Conservation (phyloP, 2,888 invertebrate genomes). For the Orthonychiurus folsomi region DNA sequence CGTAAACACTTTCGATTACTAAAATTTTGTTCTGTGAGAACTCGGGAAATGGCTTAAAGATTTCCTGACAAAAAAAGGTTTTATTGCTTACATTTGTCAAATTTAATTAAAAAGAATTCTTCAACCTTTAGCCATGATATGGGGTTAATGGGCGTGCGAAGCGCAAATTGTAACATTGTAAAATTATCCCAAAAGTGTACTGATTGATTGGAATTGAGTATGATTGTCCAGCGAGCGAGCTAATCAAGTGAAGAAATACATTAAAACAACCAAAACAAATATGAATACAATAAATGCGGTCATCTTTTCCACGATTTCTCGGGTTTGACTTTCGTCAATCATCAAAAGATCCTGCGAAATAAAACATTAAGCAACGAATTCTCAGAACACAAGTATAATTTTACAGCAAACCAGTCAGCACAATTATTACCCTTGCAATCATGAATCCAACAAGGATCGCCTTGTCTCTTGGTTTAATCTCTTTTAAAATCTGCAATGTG, state of each 20-base stretch:
- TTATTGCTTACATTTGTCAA: too few relatives aligned
- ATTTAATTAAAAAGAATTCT: too few relatives aligned
- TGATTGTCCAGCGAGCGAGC: too few relatives aligned
- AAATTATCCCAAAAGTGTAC: too few relatives aligned
- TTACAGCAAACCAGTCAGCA: neutral
- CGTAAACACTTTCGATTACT: too few relatives aligned
- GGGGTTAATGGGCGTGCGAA: too few relatives aligned
- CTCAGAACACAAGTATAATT: neutral
- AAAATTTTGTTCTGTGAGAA: too few relatives aligned
- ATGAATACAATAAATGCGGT: constrained; percentile 3
- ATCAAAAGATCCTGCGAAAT: constrained; percentile 8
- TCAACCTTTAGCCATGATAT: too few relatives aligned
- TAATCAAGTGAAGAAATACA: constrained; percentile 12
- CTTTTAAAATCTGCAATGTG: constrained; percentile 10
- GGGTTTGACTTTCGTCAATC: constrained; percentile 8
- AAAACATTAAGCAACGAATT: neutral
- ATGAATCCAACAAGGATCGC: constrained; percentile 10
- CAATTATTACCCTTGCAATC: constrained; percentile 9
- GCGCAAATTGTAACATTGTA: too few relatives aligned
- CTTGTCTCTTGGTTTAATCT: constrained; percentile 10
- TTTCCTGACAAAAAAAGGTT: too few relatives aligned
- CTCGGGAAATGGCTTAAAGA: too few relatives aligned
- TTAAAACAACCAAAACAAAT: neutral
- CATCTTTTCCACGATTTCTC: constrained; percentile 1
- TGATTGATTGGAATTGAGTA: too few relatives aligned